These are phyloP conservation scores for Corythaeola cristata DNA, from an alignment of 2,113 vertebrate species.

Conservation along the genomic window DNA sequence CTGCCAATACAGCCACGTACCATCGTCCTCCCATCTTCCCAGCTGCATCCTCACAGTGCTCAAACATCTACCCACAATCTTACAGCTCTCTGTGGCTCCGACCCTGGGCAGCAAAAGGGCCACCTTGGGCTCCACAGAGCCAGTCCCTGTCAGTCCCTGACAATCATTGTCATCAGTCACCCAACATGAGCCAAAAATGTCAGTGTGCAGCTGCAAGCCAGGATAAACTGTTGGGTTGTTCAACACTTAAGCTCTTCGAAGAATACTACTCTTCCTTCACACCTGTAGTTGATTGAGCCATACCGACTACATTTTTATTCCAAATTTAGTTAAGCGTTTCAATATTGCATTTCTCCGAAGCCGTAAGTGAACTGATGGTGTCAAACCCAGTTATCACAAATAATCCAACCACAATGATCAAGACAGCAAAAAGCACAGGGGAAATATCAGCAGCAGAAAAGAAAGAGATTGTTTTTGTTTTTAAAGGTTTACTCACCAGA, in stretches of 20 bases:
- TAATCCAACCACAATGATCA: not conserved
- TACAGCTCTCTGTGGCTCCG: not conserved
- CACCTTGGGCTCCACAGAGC: rapidly evolving
- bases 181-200: rapidly evolving
- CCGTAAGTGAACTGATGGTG: not conserved
- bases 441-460: not conserved
- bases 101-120: not conserved
- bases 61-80: rapidly evolving
- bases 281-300: not conserved
- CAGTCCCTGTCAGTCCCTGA: not conserved
- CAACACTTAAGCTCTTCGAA: not conserved
- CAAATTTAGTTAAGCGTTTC: not conserved
- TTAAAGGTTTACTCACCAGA: conserved; percentile 16
- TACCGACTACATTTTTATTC: not conserved
- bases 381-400: not conserved
- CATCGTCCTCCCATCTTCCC: not conserved
- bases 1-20: not conserved
- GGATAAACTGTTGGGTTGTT: not conserved
- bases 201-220: not conserved
- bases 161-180: not conserved
- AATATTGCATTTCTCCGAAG: not conserved
- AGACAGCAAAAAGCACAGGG: not conserved
- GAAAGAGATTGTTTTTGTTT: conserved; percentile 4
- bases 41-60: not conserved
- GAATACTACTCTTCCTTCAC: not conserved